Base-by-base conservation (phyloP, 2,888 invertebrate species). In the Macrophya annulata region DNA sequence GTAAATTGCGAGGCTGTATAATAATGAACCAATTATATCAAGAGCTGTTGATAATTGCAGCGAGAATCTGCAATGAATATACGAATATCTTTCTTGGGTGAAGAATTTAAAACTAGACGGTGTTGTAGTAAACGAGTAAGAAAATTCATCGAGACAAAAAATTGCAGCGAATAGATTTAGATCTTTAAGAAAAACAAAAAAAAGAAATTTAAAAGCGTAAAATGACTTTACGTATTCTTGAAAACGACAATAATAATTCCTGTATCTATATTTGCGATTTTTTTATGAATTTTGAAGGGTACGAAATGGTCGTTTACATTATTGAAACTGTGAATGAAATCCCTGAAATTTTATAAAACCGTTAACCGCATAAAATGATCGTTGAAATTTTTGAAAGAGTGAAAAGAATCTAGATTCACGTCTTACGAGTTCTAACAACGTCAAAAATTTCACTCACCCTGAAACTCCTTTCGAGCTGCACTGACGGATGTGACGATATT, bases 401-500 rank as follows among this genome's bases (percentile, higher is more conserved):
- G 51, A 17, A 51, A n/a, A 51, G 51, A 51, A 17, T 65, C 65
- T 15, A 31, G 25, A 65, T 65, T 65, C 31, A 65, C 2, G 31
- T 31, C 5, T 12, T 25, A n/a, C 12, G 48, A 21, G 45, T 43
- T 45, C 15, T 0, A 51, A 77, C 31, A 9, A 8, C 1, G 10
- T 68, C 17, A 6, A 9, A 76, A 45, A 55, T 15, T 48, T 87
- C 87, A 94, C 95, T 95, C 94, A 99, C 99, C 99, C 96, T 99
- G 99, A 94, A 99, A 99, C 94, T 99, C 99, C 94, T 99, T 99
- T 91, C 99, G 95, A 85, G 99, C 99, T 15, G 98, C 98, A 94
- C 99, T 98, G 92, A 99, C 98, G 85, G 98, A 99, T 87, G 99
- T 99, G 91, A 99, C 99, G 93, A 99, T 99, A 94, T 99, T 99